Conservation (phyloP, 1,140 invertebrate species). For the Drosophila azteca region DNA sequence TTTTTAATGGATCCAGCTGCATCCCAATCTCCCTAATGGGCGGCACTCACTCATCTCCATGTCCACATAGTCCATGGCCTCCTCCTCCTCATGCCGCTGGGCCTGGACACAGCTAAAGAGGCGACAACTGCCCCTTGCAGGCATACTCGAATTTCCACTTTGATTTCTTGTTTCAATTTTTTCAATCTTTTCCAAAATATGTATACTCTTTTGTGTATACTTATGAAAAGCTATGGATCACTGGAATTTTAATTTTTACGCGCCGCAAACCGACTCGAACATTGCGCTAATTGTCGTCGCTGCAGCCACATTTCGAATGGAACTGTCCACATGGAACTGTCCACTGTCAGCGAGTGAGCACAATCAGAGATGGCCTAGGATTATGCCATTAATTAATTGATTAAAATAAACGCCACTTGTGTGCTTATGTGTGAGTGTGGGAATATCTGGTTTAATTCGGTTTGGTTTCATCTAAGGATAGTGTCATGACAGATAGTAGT, state of each 20-base stretch:
- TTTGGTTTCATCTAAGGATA: not conserved
- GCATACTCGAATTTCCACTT: constrained; percentile 26
- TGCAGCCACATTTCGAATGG: constrained; percentile 73
- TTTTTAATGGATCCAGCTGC: constrained; percentile 68
- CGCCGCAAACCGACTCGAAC: constrained; percentile 18
- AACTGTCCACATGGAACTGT: constrained; percentile 40
- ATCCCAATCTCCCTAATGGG: not conserved
- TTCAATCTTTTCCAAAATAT: not conserved
- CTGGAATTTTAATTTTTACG: constrained; percentile 43
- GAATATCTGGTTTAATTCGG: constrained; percentile 24
- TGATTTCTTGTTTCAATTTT: constrained; percentile 24
- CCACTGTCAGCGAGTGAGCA: not conserved
- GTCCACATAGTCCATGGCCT: constrained; percentile 61
- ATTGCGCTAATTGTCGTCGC: constrained; percentile 74
- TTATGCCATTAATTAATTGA: constrained; percentile 73
- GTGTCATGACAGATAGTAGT: not conserved
- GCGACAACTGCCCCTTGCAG: constrained; percentile 45
- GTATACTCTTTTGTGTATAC: not conserved
- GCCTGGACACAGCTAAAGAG: constrained; percentile 60
- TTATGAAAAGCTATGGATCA: constrained; percentile 16
- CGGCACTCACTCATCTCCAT: constrained; percentile 75
- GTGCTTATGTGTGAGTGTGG: constrained; percentile 15
- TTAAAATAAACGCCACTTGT: constrained; percentile 57
- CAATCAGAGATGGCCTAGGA: constrained; percentile 44
- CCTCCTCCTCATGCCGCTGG: constrained; percentile 11